These are phyloP conservation scores for Malurus leucopterus DNA, from an alignment of 2,797 vertebrate species.

Conservation along the genomic window DNA sequence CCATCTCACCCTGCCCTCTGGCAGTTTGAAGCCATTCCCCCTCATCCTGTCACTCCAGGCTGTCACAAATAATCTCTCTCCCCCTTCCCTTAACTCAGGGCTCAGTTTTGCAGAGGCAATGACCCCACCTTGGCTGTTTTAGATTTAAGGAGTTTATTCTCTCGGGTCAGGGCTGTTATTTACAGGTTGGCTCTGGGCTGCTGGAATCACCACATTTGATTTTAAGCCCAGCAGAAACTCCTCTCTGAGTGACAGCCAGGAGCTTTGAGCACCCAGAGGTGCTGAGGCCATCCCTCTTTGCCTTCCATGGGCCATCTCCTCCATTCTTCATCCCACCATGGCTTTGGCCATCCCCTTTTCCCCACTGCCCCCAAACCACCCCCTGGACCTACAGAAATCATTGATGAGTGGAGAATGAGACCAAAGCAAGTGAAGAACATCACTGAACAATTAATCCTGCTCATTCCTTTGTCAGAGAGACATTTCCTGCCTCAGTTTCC, in stretches of 20 bases:
- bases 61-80: background rate
- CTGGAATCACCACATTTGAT: background rate
- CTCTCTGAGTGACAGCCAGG: background rate
- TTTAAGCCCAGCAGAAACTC: background rate
- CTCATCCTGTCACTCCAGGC: background rate
- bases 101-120: background rate
- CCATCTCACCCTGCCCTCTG: rapidly evolving
- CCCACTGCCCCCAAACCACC: rapidly evolving
- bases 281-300: background rate
- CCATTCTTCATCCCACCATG: rapidly evolving
- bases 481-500: background rate
- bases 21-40: background rate
- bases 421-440: background rate
- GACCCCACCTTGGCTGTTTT: background rate
- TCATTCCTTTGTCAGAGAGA: background rate
- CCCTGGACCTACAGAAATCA: background rate
- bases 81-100: rapidly evolving
- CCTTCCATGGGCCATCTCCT: background rate
- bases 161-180: background rate
- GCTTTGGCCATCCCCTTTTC: background rate
- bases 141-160: background rate
- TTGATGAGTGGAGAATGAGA: background rate
- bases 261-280: background rate
- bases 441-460: background rate
- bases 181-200: background rate